A percentile compares a stretch with the other conserved stretches of the same genome.
Conservation (phyloP, 2,113 vertebrate species). For the Clarias macrocephalus region DNA sequence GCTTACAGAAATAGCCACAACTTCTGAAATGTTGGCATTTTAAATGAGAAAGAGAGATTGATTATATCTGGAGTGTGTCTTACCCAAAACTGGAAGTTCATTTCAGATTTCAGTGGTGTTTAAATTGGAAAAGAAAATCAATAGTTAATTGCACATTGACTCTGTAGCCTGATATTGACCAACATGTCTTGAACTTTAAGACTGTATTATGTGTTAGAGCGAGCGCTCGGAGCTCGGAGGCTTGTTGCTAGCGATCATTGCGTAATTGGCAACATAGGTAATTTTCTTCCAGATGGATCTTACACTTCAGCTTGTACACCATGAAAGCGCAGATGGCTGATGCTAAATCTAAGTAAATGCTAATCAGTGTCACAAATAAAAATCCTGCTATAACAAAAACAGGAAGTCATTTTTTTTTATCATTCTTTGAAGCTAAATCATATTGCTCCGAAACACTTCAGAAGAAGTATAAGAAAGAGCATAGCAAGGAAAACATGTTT, state of each 20-base stretch:
- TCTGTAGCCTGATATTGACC: neutral
- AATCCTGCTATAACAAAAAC: neutral
- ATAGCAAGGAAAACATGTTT: conserved; percentile 10
- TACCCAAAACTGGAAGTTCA: neutral
- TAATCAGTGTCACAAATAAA: neutral
- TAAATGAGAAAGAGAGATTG: neutral
- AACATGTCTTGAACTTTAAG: conserved; percentile 10
- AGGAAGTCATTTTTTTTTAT: neutral
- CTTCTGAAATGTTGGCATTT: neutral
- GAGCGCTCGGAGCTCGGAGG: neutral
- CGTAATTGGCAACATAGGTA: conserved; percentile 6
- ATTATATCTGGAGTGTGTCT: neutral
- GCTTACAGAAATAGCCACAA: neutral
- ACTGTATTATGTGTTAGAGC: neutral
- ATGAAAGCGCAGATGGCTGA: neutral
- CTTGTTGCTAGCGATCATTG: neutral
- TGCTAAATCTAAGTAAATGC: neutral
- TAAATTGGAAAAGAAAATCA: neutral
- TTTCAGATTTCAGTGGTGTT: neutral
- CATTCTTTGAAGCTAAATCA: neutral
- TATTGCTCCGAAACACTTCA: neutral
- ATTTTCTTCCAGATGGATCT: conserved; percentile 15
- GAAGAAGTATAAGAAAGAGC: neutral
- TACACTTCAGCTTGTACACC: neutral
- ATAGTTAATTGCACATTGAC: conserved; percentile 24